These are phyloP conservation scores for Apogon hyalosoma DNA, from an alignment of 2,797 vertebrate genomes.

Conservation along the genomic window DNA sequence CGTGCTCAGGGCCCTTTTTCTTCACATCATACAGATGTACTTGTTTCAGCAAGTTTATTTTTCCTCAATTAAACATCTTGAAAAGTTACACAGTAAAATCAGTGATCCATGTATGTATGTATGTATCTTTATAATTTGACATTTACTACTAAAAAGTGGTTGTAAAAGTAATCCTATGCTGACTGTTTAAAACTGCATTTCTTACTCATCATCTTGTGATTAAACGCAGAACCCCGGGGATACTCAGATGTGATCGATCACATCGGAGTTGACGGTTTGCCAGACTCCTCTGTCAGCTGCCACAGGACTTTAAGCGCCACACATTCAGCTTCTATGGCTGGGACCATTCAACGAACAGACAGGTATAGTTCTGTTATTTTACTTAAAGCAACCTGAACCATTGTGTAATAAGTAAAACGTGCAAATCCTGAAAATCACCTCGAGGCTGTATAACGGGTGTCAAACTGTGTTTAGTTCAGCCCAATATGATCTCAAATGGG, in stretches of 20 bases:
- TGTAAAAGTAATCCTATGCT: neutral
- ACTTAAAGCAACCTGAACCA: neutral
- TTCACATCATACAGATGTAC: neutral
- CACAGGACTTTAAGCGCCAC: constrained; percentile 77
- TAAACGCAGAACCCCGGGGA: constrained; percentile 81
- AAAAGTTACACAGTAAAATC: no score
- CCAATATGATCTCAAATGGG: no score
- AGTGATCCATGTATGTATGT: neutral
- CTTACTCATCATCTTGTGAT: constrained; percentile 12
- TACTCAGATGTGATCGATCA: constrained; percentile 79
- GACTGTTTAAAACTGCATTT: neutral
- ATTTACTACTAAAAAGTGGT: neutral
- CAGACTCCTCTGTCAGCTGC: constrained; percentile 75
- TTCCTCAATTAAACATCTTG: neutral
- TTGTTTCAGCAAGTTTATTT: neutral
- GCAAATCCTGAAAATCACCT: no score
- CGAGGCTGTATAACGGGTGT: no score
- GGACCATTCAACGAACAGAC: constrained; percentile 77
- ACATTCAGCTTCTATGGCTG: constrained; percentile 74
- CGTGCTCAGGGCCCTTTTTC: neutral
- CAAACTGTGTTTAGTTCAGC: no score
- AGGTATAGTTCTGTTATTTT: constrained; percentile 81
- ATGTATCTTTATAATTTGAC: neutral
- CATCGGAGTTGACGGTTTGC: constrained; percentile 71
- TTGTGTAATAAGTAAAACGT: no score